Evolutionary conservation across 2,888 invertebrate species (phyloP).

Genomic region (Octodonta nipae): DNA sequence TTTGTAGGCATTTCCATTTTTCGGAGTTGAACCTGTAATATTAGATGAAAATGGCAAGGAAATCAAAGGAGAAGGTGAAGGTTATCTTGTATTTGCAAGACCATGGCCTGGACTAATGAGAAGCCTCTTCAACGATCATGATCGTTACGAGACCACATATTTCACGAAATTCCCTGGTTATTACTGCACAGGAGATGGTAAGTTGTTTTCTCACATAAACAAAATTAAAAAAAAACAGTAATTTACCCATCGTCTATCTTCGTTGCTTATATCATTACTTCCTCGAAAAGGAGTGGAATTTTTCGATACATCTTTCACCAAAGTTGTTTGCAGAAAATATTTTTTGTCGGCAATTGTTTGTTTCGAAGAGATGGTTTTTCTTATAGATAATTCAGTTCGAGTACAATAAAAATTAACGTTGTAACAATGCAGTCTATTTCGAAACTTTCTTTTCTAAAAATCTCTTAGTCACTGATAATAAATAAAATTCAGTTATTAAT

Average conservation of each 20-base stretch:
- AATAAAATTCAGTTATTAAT: too few relatives aligned
- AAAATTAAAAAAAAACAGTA: neutral
- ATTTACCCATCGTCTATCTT: neutral
- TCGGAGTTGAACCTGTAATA: conserved; percentile 82
- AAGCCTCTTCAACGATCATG: conserved; percentile 81
- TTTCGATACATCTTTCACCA: too few relatives aligned
- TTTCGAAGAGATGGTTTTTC: too few relatives aligned
- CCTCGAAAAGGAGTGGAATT: too few relatives aligned
- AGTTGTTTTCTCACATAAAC: conserved; percentile 20
- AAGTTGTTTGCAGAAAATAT: too few relatives aligned
- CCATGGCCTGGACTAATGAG: conserved; percentile 99
- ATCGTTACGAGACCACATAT: conserved; percentile 80
- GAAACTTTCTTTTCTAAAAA: too few relatives aligned
- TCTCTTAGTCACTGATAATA: too few relatives aligned
- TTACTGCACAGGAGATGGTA: conserved; percentile 97
- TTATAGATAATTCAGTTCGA: too few relatives aligned
- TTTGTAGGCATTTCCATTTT: conserved; percentile 84
- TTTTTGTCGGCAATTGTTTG: too few relatives aligned
- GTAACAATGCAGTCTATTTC: too few relatives aligned
- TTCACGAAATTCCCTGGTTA: conserved; percentile 93
- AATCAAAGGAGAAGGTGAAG: conserved; percentile 80
- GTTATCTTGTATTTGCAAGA: conserved; percentile 81
- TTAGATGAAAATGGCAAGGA: conserved; percentile 77
- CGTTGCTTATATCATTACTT: too few relatives aligned
- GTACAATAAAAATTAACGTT: too few relatives aligned